Evolutionary conservation across 2,888 invertebrate species (phyloP).

Genomic region (Scotopteryx bipunctaria): DNA sequence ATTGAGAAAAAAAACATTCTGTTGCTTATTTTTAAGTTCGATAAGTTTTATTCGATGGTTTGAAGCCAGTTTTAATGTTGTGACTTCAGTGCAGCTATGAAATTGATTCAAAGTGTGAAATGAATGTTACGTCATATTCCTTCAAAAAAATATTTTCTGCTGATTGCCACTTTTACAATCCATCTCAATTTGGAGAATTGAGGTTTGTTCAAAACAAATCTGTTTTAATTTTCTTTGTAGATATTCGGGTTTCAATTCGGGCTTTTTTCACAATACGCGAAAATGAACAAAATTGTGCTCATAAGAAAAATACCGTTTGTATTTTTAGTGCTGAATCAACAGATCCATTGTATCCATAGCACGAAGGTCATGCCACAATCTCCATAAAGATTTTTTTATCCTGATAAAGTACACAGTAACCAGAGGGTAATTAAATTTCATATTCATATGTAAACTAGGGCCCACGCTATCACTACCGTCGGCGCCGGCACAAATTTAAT

Average conservation of each 20-base stretch:
- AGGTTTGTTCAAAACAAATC: no score
- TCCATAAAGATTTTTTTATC: conserved; percentile 11
- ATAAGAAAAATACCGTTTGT: not conserved
- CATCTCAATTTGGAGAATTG: no score
- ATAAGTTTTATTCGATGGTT: not conserved
- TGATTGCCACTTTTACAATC: no score
- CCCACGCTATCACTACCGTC: conserved; percentile 46
- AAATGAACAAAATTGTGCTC: no score
- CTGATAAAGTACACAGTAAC: conserved; percentile 17
- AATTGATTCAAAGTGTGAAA: conserved; percentile 1
- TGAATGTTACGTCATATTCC: not conserved
- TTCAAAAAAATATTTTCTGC: no score
- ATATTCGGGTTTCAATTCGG: no score
- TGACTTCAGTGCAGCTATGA: not conserved
- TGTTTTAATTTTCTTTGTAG: no score
- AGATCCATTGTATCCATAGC: not conserved
- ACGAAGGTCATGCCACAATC: not conserved
- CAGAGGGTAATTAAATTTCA: conserved; percentile 55
- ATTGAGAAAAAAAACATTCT: conserved; percentile 11
- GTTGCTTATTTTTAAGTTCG: not conserved
- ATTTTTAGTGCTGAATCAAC: not conserved
- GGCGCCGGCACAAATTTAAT: conserved; percentile 58
- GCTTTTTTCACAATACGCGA: no score
- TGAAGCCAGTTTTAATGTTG: not conserved
- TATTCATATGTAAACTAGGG: conserved; percentile 59